Percentiles rank a stretch among this genome's conserved stretches.
phyloP scores from a whole-genome alignment of 1,140 invertebrate species.

The Nasonia giraulti region DNA sequence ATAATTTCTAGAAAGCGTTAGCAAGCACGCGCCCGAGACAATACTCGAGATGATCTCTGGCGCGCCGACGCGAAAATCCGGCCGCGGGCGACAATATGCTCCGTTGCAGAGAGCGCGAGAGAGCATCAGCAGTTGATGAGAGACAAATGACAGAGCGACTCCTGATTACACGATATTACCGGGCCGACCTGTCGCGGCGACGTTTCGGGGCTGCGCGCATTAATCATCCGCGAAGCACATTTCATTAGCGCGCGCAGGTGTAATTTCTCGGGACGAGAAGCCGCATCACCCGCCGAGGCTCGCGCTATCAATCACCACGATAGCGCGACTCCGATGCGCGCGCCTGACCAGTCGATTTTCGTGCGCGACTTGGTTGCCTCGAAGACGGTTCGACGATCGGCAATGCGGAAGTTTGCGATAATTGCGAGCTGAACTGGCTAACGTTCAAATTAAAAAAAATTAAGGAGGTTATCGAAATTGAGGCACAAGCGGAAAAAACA shows the following conservation, averaged over 20 bases:
- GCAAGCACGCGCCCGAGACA: background rate
- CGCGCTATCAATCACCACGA: constrained; percentile 32
- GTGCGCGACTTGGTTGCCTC: background rate
- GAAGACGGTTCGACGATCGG: no score
- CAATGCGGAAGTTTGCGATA: no score
- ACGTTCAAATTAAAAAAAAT: background rate
- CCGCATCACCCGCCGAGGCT: background rate
- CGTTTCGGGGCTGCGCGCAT: background rate
- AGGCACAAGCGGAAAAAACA: background rate
- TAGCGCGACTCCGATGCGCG: background rate
- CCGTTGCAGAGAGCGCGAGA: no score
- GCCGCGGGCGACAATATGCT: background rate
- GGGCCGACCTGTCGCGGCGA: background rate
- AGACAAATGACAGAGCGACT: constrained; percentile 24
- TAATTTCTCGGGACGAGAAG: background rate
- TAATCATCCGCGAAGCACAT: constrained; percentile 37
- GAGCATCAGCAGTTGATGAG: background rate
- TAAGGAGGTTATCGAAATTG: background rate
- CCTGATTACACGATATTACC: constrained; percentile 32
- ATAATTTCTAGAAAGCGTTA: constrained; percentile 5
- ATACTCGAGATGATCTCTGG: background rate
- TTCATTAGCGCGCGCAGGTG: constrained; percentile 42
- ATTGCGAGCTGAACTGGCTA: no score
- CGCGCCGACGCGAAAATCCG: background rate
- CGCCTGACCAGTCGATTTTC: background rate